Base-by-base conservation (phyloP, 2,797 vertebrate species). In the Urophycis tenuis region DNA sequence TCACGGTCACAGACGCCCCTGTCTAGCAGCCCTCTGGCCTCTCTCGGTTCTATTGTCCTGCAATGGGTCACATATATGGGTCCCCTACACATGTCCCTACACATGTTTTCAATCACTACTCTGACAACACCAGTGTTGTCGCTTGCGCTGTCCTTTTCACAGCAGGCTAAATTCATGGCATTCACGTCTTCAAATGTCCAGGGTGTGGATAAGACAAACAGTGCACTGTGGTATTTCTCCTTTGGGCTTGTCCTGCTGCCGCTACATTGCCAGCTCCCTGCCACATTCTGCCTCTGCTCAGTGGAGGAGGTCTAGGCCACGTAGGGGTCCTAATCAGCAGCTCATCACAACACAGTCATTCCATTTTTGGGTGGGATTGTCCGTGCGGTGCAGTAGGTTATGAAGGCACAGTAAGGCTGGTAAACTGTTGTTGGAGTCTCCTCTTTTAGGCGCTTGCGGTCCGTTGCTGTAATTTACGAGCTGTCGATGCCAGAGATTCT, bases 401-500 rank as follows among this genome's bases (percentile, higher is more conserved):
- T 11, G 29, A n/a, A 60, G 53, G 53, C 53, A 60, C 53, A 60
- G 39, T 41, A 41, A 41, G 39, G 39, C 39, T 41, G n/a, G n/a
- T n/a, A n/a, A 35, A 3, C 29, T 71, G 53, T 64, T n/a, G 5
- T 64, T 31, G 25, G 67, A 70, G 19, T 30, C 53, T 12, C 60
- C 11, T 71, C 11, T 8, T n/a, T 70, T 15, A 15, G 15, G 29
- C 67, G 32, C 69, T 8, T 73, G 73, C 14, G 14, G 33, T 74
- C 9, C 1, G 12, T 75, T 10, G 17, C 74, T 39, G 79, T 22
- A 70, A 73, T 81, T 67, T 9, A 35, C 35, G 34, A 78, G 30
- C 64, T 74, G 75, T 64, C 71, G 36, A 80, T 78, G 73, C 72
- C 33, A 39, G 19, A 67, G 35, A 6, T 0, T 31, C n/a, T 78